Evolutionary conservation across 2,797 vertebrate species (phyloP).

Genomic region (Tokudaia tokunoshimensis): DNA sequence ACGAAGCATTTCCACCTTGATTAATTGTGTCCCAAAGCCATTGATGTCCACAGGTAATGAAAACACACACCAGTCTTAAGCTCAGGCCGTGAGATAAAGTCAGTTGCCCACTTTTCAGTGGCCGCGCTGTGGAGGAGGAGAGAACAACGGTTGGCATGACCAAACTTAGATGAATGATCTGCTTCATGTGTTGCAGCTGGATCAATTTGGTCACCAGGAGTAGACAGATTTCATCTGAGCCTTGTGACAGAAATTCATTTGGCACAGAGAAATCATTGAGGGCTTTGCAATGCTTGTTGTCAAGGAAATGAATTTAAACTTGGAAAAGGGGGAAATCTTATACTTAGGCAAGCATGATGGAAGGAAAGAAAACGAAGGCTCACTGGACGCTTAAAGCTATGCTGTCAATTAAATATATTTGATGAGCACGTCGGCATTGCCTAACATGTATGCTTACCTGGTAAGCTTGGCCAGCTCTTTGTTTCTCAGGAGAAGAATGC

Average conservation of each 20-base stretch:
- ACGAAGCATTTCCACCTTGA: conserved; percentile 76
- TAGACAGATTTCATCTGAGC: conserved; percentile 65
- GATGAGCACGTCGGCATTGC: conserved; percentile 59
- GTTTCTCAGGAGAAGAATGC: conserved; percentile 69
- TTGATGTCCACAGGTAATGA: conserved; percentile 73
- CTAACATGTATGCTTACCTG: conserved; percentile 42
- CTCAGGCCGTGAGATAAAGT: conserved; percentile 53
- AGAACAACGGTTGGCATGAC: conserved; percentile 48
- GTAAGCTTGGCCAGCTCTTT: conserved; percentile 56
- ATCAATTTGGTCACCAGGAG: conserved; percentile 73
- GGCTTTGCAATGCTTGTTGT: conserved; percentile 53
- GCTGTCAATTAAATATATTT: conserved; percentile 76
- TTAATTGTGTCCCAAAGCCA: conserved; percentile 75
- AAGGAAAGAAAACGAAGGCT: conserved; percentile 71
- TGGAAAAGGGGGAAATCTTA: conserved; percentile 65
- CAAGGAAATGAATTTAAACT: conserved; percentile 77
- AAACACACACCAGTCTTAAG: conserved; percentile 21
- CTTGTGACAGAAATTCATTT: conserved; percentile 71
- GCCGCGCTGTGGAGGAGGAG: not conserved
- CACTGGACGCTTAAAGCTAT: conserved; percentile 70
- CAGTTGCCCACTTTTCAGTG: conserved; percentile 14
- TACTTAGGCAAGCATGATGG: conserved; percentile 42
- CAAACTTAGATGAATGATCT: conserved; percentile 64
- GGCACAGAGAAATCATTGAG: conserved; percentile 48
- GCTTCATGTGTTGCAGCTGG: conserved; percentile 40